phyloP scores from a whole-genome alignment of 2,888 invertebrate genomes.

The Erannis defoliaria region DNA sequence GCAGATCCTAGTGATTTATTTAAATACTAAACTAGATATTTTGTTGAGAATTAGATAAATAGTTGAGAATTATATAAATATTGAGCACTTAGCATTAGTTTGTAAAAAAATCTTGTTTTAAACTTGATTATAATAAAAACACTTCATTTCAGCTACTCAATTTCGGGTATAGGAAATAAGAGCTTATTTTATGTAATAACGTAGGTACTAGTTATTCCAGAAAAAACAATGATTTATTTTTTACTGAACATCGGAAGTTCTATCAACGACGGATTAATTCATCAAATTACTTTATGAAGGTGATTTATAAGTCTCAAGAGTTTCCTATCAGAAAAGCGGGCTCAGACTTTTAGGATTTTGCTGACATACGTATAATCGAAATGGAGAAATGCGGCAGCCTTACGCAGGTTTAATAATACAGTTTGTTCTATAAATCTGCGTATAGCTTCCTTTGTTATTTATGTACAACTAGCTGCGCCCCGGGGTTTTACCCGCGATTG shows the following conservation, averaged over 20 bases:
- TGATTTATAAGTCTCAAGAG: not conserved
- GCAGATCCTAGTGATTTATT: too few species aligned
- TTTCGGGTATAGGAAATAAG: not conserved
- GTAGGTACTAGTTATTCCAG: not conserved
- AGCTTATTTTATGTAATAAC: not conserved
- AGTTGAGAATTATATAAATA: too few species aligned
- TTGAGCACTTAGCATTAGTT: slow-evolving; percentile 8
- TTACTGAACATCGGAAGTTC: too few species aligned
- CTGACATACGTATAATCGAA: not conserved
- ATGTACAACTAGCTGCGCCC: too few species aligned
- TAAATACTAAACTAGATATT: not conserved
- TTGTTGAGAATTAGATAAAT: slow-evolving; percentile 2
- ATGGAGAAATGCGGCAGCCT: not conserved
- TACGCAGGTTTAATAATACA: not conserved
- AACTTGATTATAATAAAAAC: not conserved
- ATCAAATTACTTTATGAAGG: not conserved
- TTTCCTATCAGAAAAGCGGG: not conserved
- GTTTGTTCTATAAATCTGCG: not conserved
- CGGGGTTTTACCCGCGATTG: too few species aligned
- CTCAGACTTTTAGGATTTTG: not conserved
- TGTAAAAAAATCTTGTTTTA: not conserved
- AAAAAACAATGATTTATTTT: not conserved
- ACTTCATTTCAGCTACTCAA: not conserved
- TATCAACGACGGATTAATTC: too few species aligned
- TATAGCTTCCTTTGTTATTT: too few species aligned